phyloP scores from a whole-genome alignment of 2,797 vertebrate genomes.

The Mastacembelus armatus region DNA sequence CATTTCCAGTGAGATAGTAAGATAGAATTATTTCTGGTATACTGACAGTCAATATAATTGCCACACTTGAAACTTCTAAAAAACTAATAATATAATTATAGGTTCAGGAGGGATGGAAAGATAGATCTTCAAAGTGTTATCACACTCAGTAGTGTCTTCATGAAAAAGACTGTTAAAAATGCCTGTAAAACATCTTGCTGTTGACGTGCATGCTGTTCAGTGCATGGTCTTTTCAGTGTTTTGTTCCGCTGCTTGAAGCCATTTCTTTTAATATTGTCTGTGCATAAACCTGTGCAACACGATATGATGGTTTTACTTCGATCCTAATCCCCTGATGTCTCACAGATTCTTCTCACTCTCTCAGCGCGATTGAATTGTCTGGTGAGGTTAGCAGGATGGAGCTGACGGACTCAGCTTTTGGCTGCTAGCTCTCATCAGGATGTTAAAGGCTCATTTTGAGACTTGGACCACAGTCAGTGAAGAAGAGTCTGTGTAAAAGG shows the following conservation, averaged over 20 bases:
- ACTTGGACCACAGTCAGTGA: slow-evolving; percentile 19
- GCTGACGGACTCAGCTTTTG: slow-evolving; percentile 38
- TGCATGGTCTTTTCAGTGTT: slow-evolving; percentile 16
- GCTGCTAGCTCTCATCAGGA: slow-evolving; percentile 30
- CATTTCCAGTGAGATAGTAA: slow-evolving; percentile 42
- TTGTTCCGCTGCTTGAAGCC: slow-evolving; percentile 18
- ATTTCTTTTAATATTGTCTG: slow-evolving; percentile 39
- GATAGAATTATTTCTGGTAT: slow-evolving; percentile 26
- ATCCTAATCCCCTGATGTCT: slow-evolving; percentile 52
- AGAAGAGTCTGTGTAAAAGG: slow-evolving; percentile 18
- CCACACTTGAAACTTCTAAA: slow-evolving; percentile 22
- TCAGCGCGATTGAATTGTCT: slow-evolving; percentile 47
- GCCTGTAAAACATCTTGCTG: slow-evolving; percentile 9
- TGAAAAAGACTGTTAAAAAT: slow-evolving; percentile 18
- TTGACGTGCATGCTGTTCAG: slow-evolving; percentile 21
- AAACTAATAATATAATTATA: slow-evolving; percentile 35
- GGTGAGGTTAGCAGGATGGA: slow-evolving; percentile 44
- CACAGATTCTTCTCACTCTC: slow-evolving; percentile 57
- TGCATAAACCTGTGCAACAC: slow-evolving; percentile 45
- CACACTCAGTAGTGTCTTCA: neutral
- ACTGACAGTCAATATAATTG: slow-evolving; percentile 51
- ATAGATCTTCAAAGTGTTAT: slow-evolving; percentile 2
- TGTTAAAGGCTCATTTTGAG: slow-evolving; percentile 25
- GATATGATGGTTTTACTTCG: slow-evolving; percentile 43
- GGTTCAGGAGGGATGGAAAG: neutral